A percentile compares a stretch with the other conserved stretches of the same genome.
Conservation (phyloP, 2,113 vertebrate genomes). For the Mobula hypostoma region DNA sequence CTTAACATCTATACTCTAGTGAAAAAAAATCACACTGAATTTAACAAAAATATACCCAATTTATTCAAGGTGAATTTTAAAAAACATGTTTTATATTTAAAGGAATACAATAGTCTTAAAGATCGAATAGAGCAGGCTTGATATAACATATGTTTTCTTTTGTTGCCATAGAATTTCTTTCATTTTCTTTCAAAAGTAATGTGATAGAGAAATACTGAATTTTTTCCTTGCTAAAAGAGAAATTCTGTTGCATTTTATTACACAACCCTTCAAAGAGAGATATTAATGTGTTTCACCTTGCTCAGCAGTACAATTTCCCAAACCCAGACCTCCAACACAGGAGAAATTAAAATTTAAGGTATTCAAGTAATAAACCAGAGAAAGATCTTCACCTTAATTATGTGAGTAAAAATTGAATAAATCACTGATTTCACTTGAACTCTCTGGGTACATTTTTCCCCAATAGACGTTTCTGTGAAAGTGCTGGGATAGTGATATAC, state of each 20-base stretch:
- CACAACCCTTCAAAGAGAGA: neutral
- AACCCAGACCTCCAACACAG: neutral
- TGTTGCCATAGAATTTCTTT: neutral
- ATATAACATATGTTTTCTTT: neutral
- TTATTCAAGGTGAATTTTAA: neutral
- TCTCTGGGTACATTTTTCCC: neutral
- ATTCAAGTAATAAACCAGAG: constrained; percentile 26
- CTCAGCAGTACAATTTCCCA: constrained; percentile 10
- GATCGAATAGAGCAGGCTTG: neutral
- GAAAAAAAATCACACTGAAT: neutral
- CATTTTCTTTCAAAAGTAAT: neutral
- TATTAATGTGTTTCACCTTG: constrained; percentile 10
- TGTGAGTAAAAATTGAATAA: constrained; percentile 30
- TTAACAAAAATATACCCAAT: no score
- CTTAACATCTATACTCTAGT: neutral
- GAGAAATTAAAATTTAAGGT: constrained; percentile 36
- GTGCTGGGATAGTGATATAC: neutral
- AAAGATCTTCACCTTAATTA: constrained; percentile 20
- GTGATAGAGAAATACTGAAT: neutral
- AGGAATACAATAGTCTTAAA: neutral
- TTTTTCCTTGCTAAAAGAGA: neutral
- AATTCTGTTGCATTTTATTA: neutral
- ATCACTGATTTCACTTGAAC: constrained; percentile 7
- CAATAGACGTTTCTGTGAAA: neutral
- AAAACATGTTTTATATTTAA: neutral